Conservation (phyloP, 2,888 invertebrate genomes). For the Lissonota sp. region DNA sequence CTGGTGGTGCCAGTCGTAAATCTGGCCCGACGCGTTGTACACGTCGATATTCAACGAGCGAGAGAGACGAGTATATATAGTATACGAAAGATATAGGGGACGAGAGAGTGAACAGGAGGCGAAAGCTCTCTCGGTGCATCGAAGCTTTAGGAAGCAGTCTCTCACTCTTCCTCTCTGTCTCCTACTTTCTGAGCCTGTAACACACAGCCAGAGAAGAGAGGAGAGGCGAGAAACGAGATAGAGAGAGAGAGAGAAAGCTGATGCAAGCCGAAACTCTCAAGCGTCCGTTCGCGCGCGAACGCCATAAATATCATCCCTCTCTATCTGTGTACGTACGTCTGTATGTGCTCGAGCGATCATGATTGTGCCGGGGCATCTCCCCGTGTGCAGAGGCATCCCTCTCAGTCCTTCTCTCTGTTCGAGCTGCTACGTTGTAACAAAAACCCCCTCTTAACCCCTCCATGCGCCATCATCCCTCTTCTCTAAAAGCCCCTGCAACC, state of each 20-base stretch:
- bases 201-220: neutral
- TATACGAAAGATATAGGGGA: slow-evolving; percentile 21
- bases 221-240: neutral
- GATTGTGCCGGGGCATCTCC: slow-evolving; percentile 53
- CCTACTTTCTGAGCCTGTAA: no score
- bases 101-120: slow-evolving; percentile 22
- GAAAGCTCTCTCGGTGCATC: slow-evolving; percentile 42
- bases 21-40: slow-evolving; percentile 75
- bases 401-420: slow-evolving; percentile 30
- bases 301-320: slow-evolving; percentile 72
- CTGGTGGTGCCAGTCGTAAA: slow-evolving; percentile 64
- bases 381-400: slow-evolving; percentile 31
- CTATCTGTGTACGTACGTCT: slow-evolving; percentile 22
- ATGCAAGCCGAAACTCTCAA: slow-evolving; percentile 65
- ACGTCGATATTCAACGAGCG: slow-evolving; percentile 71
- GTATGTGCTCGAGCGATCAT: slow-evolving; percentile 10
- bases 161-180: no score
- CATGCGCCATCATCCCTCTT: slow-evolving; percentile 34
- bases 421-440: slow-evolving; percentile 30
- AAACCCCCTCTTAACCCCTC: neutral
- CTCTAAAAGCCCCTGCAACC: slow-evolving; percentile 25
- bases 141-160: slow-evolving; percentile 41
- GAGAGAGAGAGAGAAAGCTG: slow-evolving; percentile 43
- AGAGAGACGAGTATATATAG: slow-evolving; percentile 44
- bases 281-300: slow-evolving; percentile 62